Evolutionary conservation across 2,797 vertebrate species (phyloP), one percentile per base, ranked within the genome.

Genomic region (Euthynnus affinis): DNA sequence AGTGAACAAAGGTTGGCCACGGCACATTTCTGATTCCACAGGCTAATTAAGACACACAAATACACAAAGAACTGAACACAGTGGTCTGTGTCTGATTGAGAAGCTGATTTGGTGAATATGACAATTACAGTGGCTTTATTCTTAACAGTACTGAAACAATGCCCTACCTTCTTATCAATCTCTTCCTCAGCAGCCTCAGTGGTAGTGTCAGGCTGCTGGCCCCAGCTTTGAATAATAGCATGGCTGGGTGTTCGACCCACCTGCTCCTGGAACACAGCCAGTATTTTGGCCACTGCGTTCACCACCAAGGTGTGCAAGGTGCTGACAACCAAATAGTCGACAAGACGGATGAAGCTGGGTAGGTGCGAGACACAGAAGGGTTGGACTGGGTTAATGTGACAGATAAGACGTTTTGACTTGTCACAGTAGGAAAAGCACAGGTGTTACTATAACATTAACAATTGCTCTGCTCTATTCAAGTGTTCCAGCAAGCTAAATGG

Each of bases 311-410:
- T 58, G 65, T 97, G 96, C 93, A 97, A 83, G 14, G 95, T 96
- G 85, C 91, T 95, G 77, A 95, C 82, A 17, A 98, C 95, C 83
- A 97, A 70, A 85, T 96, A 96, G 88, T 98, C 96, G 71, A 95
- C 93, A 52, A 97, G 93, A 69, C 94, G 95, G 78, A 97, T 94
- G 87, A 98, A 97, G 89, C 97, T 98, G 65, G 8, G 27, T 4
- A 44, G 49, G 48, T 44, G 52, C 59, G 27, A 77, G 29, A 74
- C 0, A 64, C 13, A 58, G 34, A 53, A 7, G n/a, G 6, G 6
- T 48, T 44, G 12, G 23, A 67, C 37, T 6, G 37, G 6, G 22
- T 67, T 76, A 40, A 61, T 1, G 25, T 17, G 25, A 63, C 46
- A 22, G 3, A 70, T 25, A 25, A 25, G 3, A 67, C 13, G 46